A percentile compares a stretch with the other conserved stretches of the same genome.
Evolutionary conservation across 2,888 invertebrate genomes (phyloP).

Genomic region (Cerastis leucographa): DNA sequence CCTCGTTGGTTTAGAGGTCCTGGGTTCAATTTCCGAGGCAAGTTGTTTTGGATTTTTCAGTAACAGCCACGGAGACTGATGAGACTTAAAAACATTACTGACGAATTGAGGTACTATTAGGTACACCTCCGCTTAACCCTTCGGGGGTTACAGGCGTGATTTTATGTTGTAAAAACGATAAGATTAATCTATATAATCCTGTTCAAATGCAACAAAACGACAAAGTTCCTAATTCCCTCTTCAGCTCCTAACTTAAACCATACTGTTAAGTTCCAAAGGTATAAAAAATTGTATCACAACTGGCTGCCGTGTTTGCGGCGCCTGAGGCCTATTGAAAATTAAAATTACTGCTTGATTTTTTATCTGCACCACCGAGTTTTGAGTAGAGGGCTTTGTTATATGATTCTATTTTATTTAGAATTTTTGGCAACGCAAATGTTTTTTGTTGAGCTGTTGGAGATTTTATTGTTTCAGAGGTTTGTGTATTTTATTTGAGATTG

Average conservation of each 20-base stretch:
- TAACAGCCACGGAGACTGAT: too few relatives aligned
- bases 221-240: not conserved
- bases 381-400: conserved; percentile 76
- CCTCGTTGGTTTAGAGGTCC: too few relatives aligned
- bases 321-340: conserved; percentile 88
- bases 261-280: conserved; percentile 73
- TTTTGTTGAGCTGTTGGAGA: conserved; percentile 13
- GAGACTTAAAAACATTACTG: too few relatives aligned
- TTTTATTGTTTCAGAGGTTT: conserved; percentile 2
- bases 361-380: conserved; percentile 80
- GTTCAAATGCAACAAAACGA: not conserved
- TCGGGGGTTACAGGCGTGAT: not conserved
- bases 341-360: conserved; percentile 84
- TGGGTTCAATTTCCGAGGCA: too few relatives aligned
- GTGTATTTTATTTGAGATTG: not conserved
- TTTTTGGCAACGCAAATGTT: conserved; percentile 36
- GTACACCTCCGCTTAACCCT: too few relatives aligned
- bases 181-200: not conserved
- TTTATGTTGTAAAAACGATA: not conserved
- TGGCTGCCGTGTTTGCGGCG: conserved; percentile 79
- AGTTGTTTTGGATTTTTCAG: too few relatives aligned
- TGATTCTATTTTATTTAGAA: conserved; percentile 59
- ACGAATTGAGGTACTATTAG: too few relatives aligned
- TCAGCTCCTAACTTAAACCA: conserved; percentile 64
- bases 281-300: conserved; percentile 82